Conservation (phyloP, 2,888 invertebrate species). For the Acronicta alni region DNA sequence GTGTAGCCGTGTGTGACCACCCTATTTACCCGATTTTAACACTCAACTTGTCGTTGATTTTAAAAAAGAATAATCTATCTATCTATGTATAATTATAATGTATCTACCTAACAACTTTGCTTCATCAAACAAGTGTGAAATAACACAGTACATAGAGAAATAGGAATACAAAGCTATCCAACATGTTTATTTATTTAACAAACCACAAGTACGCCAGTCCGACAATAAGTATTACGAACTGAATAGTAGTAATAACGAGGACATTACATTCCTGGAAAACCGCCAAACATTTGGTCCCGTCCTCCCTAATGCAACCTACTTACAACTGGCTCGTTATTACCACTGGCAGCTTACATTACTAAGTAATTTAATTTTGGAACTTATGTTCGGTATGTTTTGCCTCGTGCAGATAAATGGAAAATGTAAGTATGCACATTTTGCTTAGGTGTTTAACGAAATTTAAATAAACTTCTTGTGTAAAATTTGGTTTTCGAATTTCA, state of each 20-base stretch:
- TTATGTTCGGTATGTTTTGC: constrained; percentile 27
- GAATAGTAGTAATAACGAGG: constrained; percentile 22
- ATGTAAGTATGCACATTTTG: constrained; percentile 23
- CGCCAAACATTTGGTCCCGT: constrained; percentile 45
- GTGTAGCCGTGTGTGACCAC: no score
- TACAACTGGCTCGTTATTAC: constrained; percentile 41
- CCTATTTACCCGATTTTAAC: no score
- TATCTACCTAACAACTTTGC: no score
- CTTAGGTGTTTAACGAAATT: neutral
- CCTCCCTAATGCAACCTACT: constrained; percentile 43
- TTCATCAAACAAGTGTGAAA: no score
- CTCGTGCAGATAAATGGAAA: constrained; percentile 24
- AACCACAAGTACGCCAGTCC: constrained; percentile 13
- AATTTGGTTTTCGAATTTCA: no score
- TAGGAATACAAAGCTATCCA: no score
- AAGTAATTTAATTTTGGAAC: constrained; percentile 45
- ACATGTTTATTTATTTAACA: neutral
- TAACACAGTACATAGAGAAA: no score
- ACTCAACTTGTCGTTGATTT: no score
- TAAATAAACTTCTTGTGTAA: neutral
- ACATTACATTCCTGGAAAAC: constrained; percentile 41
- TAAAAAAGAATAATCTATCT: no score
- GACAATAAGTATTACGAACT: constrained; percentile 15
- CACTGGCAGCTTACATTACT: constrained; percentile 21
- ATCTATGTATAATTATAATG: no score